Evolutionary conservation across 2,888 invertebrate genomes (phyloP).

Genomic region (Philaethria dido): DNA sequence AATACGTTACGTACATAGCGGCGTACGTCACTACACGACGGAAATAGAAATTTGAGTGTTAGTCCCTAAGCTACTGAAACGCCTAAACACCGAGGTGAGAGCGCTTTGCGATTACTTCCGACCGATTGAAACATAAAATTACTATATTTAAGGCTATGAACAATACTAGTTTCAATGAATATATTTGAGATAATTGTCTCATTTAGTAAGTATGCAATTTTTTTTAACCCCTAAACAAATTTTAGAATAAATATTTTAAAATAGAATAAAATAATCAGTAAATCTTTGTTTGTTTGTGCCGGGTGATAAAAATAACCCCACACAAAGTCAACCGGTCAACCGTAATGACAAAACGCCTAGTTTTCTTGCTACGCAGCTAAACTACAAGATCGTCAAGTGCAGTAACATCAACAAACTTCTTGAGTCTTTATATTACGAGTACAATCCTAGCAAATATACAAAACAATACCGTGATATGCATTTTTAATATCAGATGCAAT

Average conservation of each 20-base stretch:
- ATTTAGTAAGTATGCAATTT: too few species aligned
- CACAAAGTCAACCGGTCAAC: conserved; percentile 4
- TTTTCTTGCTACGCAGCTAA: conserved; percentile 69
- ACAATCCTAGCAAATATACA: conserved; percentile 67
- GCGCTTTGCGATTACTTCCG: conserved; percentile 49
- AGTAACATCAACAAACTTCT: conserved; percentile 62
- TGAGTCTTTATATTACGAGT: conserved; percentile 38
- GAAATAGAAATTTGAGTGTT: conserved; percentile 50
- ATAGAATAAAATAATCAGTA: background rate
- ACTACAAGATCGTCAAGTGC: conserved; percentile 60
- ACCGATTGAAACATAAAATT: background rate
- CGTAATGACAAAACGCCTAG: conserved; percentile 47
- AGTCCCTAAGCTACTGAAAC: conserved; percentile 68
- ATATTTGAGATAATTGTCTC: background rate
- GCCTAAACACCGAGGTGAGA: conserved; percentile 72
- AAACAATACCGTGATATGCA: conserved; percentile 73
- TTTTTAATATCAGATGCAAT: conserved; percentile 52
- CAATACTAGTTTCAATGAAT: background rate
- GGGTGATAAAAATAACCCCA: too few species aligned
- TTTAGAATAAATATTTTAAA: background rate
- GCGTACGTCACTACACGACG: conserved; percentile 57
- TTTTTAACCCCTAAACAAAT: too few species aligned
- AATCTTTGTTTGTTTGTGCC: too few species aligned
- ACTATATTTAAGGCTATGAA: background rate
- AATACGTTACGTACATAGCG: conserved; percentile 48